Evolutionary conservation across 2,888 invertebrate species (phyloP), one percentile per base, ranked within the genome.

Genomic region (Pristionchus arcanus): DNA sequence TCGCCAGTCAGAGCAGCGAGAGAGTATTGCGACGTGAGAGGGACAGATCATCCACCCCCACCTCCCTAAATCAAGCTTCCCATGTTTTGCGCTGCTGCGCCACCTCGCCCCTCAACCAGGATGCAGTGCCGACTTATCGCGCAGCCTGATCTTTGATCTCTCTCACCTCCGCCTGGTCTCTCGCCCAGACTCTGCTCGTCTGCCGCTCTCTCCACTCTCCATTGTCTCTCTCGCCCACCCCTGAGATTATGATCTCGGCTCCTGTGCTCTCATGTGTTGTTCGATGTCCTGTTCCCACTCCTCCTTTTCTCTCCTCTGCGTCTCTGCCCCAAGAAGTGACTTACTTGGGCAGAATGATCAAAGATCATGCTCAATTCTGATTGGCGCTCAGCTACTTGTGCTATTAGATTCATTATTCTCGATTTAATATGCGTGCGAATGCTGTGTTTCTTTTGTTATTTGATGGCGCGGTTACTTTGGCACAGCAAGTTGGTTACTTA

Each of bases 141-240:
- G 15, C 11, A 2, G 49, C 21, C 7, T 83, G 84, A 84, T 84
- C 84, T 84, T 55, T 55, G 55, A 55, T 84, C 84, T 84, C 87
- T 87, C 66, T 28, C 31, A 34, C 53, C 49, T 55, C 9, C 19
- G 2, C 55, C 16, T 31, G 37, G 34, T 84, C 84, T 84, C 55
- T 84, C 81, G 53, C 37, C n/a, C 0, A 66, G 0, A 63, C 66
- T 66, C 49, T 87, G 28, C 34, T 7, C 31, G 59, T 37, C 37
- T 87, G 68, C 3, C 49, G 15, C 66, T 87, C 87, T 87, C 87
- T 66, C 55, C 16, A 4, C 9, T 42, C n/a, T 15, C 49, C 31
- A 21, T 37, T 59, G 15, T 86, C 86, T 86, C 63, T 86, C 63
- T 3, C 59, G 7, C 59, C 5, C 42, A 0, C 16, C 31, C 7